Base-by-base conservation (phyloP, 2,113 vertebrate genomes). In the Ceyx melanurus region DNA sequence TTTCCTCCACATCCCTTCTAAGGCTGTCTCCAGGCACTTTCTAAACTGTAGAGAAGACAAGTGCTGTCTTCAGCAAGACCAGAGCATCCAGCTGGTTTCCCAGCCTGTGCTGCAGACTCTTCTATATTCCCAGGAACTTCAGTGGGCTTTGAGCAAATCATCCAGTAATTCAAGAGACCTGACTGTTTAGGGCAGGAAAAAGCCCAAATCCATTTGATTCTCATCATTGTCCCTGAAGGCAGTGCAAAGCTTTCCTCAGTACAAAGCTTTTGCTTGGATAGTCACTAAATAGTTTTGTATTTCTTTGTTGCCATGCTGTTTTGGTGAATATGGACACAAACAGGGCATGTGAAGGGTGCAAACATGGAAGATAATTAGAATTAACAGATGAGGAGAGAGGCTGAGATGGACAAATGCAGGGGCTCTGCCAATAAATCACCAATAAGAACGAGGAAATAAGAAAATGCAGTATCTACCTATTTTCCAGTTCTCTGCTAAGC, bases 401-500 rank as follows among this genome's bases (percentile, higher is more conserved):
- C 74, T 91, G 74, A 95, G 86, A 94, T 48, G 56, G 77, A 89
- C 50, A 82, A 92, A 93, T 66, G 77, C 60, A 85, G 26, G 79
- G 35, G 66, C 85, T 96, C 92, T 95, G 77, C 66, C 54, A 70
- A 92, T 97, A 96, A 93, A 96, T 95, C 86, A 86, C 42, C 88
- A 91, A 53, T 46, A n/a, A 74, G 68, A 92, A 94, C 95, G 91
- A 94, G 95, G 95, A 90, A 96, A 92, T 42, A 88, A 61, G 87
- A 92, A 94, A 95, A 95, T 81, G 78, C 11, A 50, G 22, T 70
- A 77, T 93, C 79, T 86, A 95, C 94, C 92, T 96, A 94, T 94
- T 95, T 96, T 93, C 88, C 76, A 77, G 62, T 89, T 95, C 86
- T 96, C 74, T 86, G 86, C 88, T 96, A 92, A 96, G 90, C 93